Conservation (phyloP, 2,888 invertebrate species). For the Scrobipalpa atriplicella region DNA sequence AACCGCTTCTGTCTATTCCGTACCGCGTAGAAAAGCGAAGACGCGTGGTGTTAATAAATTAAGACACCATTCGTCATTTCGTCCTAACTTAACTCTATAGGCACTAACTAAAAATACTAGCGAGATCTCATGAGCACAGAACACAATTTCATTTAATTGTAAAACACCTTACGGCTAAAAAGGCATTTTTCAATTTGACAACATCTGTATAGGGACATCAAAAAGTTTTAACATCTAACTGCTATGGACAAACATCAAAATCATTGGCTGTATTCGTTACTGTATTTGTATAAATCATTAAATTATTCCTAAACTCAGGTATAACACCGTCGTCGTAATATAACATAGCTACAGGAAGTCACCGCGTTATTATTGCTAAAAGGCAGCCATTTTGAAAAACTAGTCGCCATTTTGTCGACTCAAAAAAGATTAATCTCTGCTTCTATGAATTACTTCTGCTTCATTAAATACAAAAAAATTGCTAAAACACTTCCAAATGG, state of each 20-base stretch:
- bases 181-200: conserved; percentile 65
- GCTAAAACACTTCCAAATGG: conserved; percentile 5
- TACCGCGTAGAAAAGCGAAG: conserved; percentile 33
- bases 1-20: conserved; percentile 47
- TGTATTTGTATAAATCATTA: conserved; percentile 24
- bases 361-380: conserved; percentile 1
- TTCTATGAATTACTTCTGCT: neutral
- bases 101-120: conserved; percentile 81
- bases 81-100: conserved; percentile 75
- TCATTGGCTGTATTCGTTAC: conserved; percentile 49
- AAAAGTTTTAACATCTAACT: conserved; percentile 57
- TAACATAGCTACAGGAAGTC: conserved; percentile 18
- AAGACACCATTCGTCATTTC: conserved; percentile 60
- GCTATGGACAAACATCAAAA: conserved; percentile 49
- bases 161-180: conserved; percentile 70
- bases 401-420: neutral
- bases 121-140: conserved; percentile 82
- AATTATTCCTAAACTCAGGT: conserved; percentile 5
- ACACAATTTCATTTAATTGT: conserved; percentile 69
- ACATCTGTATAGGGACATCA: conserved; percentile 69
- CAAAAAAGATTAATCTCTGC: conserved; percentile 6
- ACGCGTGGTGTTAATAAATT: conserved; percentile 49
- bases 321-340: conserved; percentile 13
- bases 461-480: neutral
- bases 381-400: conserved; percentile 20